Base-by-base conservation (phyloP, 2,113 vertebrate species). In the Nestor notabilis region DNA sequence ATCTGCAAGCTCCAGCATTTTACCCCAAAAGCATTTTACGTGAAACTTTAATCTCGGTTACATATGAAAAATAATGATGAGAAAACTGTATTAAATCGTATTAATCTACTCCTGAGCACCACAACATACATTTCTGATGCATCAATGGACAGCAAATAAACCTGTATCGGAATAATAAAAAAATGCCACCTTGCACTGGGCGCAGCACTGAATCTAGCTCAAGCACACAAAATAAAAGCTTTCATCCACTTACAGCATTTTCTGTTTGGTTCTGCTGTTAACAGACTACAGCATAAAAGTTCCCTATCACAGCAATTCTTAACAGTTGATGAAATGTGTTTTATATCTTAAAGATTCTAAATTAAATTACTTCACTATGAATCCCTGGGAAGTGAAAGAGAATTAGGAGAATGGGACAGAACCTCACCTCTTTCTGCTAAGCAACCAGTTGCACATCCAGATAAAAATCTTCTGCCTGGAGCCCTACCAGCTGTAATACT, bases 341-440 rank as follows among this genome's bases (percentile, higher is more conserved):
- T 53, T 3, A 0, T 13, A 72, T 7, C 21, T 47, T 24, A 37
- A 55, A 71, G 44, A 69, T 8, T 79, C n/a, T 61, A 82, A 60
- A 83, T 7, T 50, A 64, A 58, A 60, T 18, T 3, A 76, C n/a
- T 86, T 76, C 49, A 52, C 11, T 49, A 25, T 6, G 17, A 90
- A 80, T 3, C 10, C 0, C 0, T 12, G 4, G 11, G 20, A 84
- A 43, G 8, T 5, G 3, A 17, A 86, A 66, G 6, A n/a, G 3
- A 75, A 44, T 60, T 39, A 50, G 29, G 5, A 43, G 24, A 69
- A 68, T 1, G 4, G 39, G 14, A 72, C 10, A 56, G 28, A 88
- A 74, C n/a, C 23, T 55, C 3, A 2, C 2, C 25, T 58, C 49
- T 11, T 56, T n/a, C 61, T 61, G 11, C 7, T 31, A 76, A 71